Evolutionary conservation across 2,113 vertebrate genomes (phyloP), one percentile per base, ranked within the genome.

Genomic region (Butorides virescens): DNA sequence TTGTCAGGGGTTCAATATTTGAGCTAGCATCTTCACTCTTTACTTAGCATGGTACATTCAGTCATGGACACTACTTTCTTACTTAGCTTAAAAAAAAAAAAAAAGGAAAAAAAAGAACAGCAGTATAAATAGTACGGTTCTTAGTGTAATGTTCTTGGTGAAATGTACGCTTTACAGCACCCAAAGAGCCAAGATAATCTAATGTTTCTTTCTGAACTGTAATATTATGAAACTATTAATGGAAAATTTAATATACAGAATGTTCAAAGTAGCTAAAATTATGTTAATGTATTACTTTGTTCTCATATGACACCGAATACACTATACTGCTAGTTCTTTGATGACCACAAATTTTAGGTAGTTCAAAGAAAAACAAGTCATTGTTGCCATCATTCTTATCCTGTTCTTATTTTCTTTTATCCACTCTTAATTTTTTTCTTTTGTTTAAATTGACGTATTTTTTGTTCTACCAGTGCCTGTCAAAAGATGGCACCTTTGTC

Each of bases 41-140:
- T 68, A 9, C 9, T 47, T 52, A 50, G 11, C 6, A 20, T 9
- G 15, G 23, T 25, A 50, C 1, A 2, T 71, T 58, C 9, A 88
- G 26, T 2, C 36, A 52, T 10, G 2, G 5, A 70, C 52, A 52
- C 5, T 30, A 21, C 17, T 68, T 81, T 50, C 7, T 49, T 49
- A 63, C 32, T 47, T 53, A 74, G 16, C 5, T 16, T 19, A 23
- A 36, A 56, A 47, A 23, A 37, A 26, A 30, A 6, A 0, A 59
- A 1, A 8, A 26, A 18, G 11, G 15, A 20, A 3, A 10, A 13
- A 71, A 39, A 49, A 13, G 7, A 9, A 7, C 0, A 0, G 6
- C 8, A 42, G 5, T 62, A 34, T 29, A 74, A 67, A 61, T 44
- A 67, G 18, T 37, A 47, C 2, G 46, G 4, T 26, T 84, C 20